Evolutionary conservation across 2,888 invertebrate genomes (phyloP).

Genomic region (Himalopsyche kuldschensis): DNA sequence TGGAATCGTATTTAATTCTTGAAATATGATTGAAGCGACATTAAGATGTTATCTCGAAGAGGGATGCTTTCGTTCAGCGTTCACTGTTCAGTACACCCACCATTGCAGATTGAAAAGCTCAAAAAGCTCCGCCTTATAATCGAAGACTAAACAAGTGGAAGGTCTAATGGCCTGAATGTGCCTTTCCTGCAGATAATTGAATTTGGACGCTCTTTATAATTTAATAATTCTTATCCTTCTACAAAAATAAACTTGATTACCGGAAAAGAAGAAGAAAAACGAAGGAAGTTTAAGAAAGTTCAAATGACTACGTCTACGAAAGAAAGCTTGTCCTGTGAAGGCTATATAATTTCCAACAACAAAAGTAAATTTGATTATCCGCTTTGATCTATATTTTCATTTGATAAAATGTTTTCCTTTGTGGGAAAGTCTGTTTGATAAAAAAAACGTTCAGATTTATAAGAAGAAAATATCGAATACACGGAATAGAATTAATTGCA

Average conservation of each 20-base stretch:
- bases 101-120: neutral
- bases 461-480: neutral
- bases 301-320: neutral
- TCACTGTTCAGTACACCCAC: neutral
- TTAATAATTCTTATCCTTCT: slow-evolving; percentile 16
- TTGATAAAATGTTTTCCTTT: neutral
- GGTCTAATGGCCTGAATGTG: slow-evolving; percentile 24
- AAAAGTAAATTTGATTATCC: neutral
- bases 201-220: slow-evolving; percentile 21
- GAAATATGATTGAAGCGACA: neutral
- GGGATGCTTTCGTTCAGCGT: neutral
- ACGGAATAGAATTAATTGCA: neutral
- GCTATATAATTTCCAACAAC: neutral
- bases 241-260: slow-evolving; percentile 6
- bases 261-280: neutral
- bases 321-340: neutral
- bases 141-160: slow-evolving; percentile 27
- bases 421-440: neutral
- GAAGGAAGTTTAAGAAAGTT: neutral
- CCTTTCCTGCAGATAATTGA: slow-evolving; percentile 25
- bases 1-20: neutral
- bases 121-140: slow-evolving; percentile 4
- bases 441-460: neutral
- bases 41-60: neutral
- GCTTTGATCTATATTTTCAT: neutral